Evolutionary conservation across 2,113 vertebrate species (phyloP).

Genomic region (Acinonyx jubatus): DNA sequence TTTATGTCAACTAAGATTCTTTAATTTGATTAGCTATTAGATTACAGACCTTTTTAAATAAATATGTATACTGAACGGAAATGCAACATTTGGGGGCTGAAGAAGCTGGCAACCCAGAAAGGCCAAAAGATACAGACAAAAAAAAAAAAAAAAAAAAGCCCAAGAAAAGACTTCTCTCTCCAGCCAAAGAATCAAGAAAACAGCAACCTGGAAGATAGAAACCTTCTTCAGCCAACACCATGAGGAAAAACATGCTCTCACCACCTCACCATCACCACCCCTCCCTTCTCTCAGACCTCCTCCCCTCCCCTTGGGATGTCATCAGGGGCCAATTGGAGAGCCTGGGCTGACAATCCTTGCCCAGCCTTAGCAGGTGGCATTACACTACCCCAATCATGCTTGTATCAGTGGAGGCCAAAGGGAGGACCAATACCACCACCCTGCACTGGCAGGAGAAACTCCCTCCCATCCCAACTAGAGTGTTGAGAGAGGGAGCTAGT

Average conservation of each 20-base stretch:
- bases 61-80: background rate
- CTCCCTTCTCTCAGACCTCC: background rate
- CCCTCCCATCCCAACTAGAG: background rate
- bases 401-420: background rate
- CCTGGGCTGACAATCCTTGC: background rate
- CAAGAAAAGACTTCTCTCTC: background rate
- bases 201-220: background rate
- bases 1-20: background rate
- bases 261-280: background rate
- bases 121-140: background rate
- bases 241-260: background rate
- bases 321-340: background rate
- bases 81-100: background rate
- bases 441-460: background rate
- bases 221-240: background rate
- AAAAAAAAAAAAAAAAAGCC: background rate
- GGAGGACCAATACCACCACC: background rate
- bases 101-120: background rate
- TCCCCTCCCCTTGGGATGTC: too few relatives aligned
- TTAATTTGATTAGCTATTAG: background rate
- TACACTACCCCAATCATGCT: background rate
- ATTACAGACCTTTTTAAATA: background rate
- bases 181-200: background rate
- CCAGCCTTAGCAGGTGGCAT: background rate
- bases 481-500: rapidly evolving